Evolutionary conservation across 2,888 invertebrate genomes (phyloP), one percentile per base, ranked within the genome.

Genomic region (Panopea generosa): DNA sequence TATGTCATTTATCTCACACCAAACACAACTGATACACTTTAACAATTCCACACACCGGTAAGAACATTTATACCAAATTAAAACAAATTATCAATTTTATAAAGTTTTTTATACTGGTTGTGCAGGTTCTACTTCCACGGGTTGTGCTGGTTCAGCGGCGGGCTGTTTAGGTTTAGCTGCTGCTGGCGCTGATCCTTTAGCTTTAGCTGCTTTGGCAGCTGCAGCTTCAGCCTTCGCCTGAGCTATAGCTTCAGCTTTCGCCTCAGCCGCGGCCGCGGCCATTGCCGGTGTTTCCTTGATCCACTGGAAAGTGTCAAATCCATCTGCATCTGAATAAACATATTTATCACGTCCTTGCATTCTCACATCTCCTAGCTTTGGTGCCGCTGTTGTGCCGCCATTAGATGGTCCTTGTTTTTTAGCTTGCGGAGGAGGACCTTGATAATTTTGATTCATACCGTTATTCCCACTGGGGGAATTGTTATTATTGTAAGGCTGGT

Each of bases 301-400:
- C 75, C 75, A 76, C 50, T 76, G 75, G 24, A 70, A 70, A 24
- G 52, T 45, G 16, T 76, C 75, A 26, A 55, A 70, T 1, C 66
- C 66, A 47, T 76, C 75, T 2, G 66, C 75, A 56, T 76, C 75
- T 16, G 61, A 56, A 14, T 29, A 70, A 2, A 61, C 43, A 45
- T 70, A 70, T 43, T 70, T 60, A 2, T 55, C 60, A 38, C 59
- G 53, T 9, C 56, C 26, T 18, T 50, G 29, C 47, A 7, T 43
- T 18, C 65, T 29, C 2, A 66, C 60, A 33, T 76, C 75, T 14
- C 75, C 75, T 16, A 69, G 27, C 16, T 56, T 27, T 11, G 70
- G 66, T 4, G 70, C 50, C 6, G 24, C 43, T 1, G 69, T 66
- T 29, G 75, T 50, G 2, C 24, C 50, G 16, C 40, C 40, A 18